phyloP scores from a whole-genome alignment of 2,888 invertebrate genomes.

The Drosophila subsilvestris region DNA sequence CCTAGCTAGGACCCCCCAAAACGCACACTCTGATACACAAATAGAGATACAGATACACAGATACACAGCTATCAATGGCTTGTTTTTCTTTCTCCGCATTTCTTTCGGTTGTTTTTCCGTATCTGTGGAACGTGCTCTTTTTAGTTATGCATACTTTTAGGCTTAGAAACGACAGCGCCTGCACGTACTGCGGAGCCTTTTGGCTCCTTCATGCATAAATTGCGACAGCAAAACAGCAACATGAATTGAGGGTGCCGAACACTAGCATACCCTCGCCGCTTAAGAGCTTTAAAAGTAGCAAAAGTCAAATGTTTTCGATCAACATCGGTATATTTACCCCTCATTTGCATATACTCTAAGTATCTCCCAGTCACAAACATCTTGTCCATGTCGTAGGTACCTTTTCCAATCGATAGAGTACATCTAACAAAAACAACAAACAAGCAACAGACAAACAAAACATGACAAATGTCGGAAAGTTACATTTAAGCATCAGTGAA shows the following conservation, averaged over 20 bases:
- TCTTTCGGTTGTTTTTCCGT: constrained; percentile 52
- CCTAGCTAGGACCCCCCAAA: background rate
- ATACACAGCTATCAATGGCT: constrained; percentile 60
- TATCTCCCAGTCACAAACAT: background rate
- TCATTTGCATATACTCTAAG: too few relatives aligned
- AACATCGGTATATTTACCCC: background rate
- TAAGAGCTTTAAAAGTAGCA: background rate
- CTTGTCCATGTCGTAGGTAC: background rate
- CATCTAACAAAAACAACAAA: background rate
- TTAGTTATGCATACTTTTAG: constrained; percentile 75
- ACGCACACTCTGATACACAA: constrained; percentile 12
- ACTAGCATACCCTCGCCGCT: background rate
- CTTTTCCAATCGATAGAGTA: background rate
- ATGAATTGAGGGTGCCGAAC: background rate
- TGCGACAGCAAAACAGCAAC: constrained; percentile 43
- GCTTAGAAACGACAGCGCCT: constrained; percentile 54
- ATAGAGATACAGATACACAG: background rate
- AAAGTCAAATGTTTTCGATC: background rate
- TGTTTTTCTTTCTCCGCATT: constrained; percentile 36
- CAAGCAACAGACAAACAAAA: constrained; percentile 42
- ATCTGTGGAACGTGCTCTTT: constrained; percentile 73
- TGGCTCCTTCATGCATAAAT: constrained; percentile 56
- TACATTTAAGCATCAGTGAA: constrained; percentile 49
- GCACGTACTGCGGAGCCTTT: constrained; percentile 59
- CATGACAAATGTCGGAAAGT: constrained; percentile 60